Evolutionary conservation across 1,140 invertebrate genomes (phyloP).

Genomic region (Daktulosphaira vitifoliae): DNA sequence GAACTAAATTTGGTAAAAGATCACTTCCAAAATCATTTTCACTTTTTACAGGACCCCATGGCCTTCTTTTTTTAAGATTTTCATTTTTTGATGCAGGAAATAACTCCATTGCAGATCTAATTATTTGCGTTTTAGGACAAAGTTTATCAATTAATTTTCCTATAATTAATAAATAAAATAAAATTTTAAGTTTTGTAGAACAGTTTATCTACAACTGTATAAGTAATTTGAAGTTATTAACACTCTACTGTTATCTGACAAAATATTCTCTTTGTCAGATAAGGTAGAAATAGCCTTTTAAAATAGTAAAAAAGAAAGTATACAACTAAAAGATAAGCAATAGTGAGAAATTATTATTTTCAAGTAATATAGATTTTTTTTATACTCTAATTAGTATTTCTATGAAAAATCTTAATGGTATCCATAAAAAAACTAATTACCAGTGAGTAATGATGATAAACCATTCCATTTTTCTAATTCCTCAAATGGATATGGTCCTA

Average conservation of each 20-base stretch:
- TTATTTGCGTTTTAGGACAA: slow-evolving; percentile 53
- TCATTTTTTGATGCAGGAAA: slow-evolving; percentile 43
- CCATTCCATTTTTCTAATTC: slow-evolving; percentile 77
- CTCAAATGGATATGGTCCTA: slow-evolving; percentile 89
- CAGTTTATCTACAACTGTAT: too few relatives aligned
- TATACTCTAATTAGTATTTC: too few relatives aligned
- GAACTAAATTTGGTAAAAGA: slow-evolving; percentile 71
- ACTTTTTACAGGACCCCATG: slow-evolving; percentile 44
- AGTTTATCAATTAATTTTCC: slow-evolving; percentile 47
- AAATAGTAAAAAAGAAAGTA: too few relatives aligned
- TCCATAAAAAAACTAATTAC: too few relatives aligned
- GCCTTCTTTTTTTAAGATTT: slow-evolving; percentile 38
- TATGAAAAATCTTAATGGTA: too few relatives aligned
- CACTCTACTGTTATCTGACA: background rate
- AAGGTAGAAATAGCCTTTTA: too few relatives aligned
- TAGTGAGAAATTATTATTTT: too few relatives aligned
- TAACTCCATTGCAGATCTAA: slow-evolving; percentile 62
- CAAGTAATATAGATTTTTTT: too few relatives aligned
- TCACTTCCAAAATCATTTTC: slow-evolving; percentile 58
- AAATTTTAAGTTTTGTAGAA: too few relatives aligned
- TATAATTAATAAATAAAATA: too few relatives aligned
- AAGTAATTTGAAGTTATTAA: slow-evolving; percentile 35
- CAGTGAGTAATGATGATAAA: slow-evolving; percentile 65
- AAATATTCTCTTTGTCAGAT: too few relatives aligned
- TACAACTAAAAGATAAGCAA: too few relatives aligned